Conservation (phyloP, 2,888 invertebrate species). For the Agrochola lychnidis region DNA sequence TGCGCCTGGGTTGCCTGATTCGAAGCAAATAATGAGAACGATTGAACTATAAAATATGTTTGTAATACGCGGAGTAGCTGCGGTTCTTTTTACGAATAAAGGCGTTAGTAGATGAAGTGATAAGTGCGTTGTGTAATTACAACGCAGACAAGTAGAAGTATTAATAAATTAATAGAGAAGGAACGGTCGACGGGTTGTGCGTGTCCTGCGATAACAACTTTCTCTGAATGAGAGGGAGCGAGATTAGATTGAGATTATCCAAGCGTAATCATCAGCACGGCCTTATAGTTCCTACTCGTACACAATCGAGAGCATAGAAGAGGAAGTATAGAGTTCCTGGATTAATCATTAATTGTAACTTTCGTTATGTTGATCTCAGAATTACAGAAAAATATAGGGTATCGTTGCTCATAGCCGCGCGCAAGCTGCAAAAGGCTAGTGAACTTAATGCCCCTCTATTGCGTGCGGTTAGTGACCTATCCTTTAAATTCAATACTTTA, state of each 20-base stretch:
- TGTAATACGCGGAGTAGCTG: slow-evolving; percentile 28
- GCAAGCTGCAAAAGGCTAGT: slow-evolving; percentile 24
- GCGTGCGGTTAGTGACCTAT: slow-evolving; percentile 23
- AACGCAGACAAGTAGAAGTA: slow-evolving; percentile 59
- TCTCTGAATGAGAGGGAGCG: slow-evolving; percentile 80
- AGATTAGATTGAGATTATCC: slow-evolving; percentile 84
- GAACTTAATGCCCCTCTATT: slow-evolving; percentile 26
- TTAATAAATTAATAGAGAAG: slow-evolving; percentile 63
- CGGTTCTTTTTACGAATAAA: slow-evolving; percentile 21
- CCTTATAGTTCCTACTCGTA: slow-evolving; percentile 81
- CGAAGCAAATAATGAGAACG: slow-evolving; percentile 57
- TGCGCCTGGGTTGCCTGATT: slow-evolving; percentile 45
- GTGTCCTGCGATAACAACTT: slow-evolving; percentile 77
- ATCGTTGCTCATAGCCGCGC: slow-evolving; percentile 15
- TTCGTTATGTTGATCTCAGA: slow-evolving; percentile 60
- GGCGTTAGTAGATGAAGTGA: slow-evolving; percentile 44
- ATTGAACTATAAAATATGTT: slow-evolving; percentile 46
- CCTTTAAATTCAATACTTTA: slow-evolving; percentile 13
- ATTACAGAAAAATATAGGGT: slow-evolving; percentile 56
- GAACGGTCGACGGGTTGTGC: slow-evolving; percentile 53
- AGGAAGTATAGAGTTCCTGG: slow-evolving; percentile 78
- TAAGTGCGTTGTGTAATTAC: slow-evolving; percentile 66
- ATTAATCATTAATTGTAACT: slow-evolving; percentile 66
- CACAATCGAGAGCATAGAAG: slow-evolving; percentile 77
- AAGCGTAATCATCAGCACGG: slow-evolving; percentile 83